Base-by-base conservation (phyloP, 2,113 vertebrate species). In the Raja brachyura region DNA sequence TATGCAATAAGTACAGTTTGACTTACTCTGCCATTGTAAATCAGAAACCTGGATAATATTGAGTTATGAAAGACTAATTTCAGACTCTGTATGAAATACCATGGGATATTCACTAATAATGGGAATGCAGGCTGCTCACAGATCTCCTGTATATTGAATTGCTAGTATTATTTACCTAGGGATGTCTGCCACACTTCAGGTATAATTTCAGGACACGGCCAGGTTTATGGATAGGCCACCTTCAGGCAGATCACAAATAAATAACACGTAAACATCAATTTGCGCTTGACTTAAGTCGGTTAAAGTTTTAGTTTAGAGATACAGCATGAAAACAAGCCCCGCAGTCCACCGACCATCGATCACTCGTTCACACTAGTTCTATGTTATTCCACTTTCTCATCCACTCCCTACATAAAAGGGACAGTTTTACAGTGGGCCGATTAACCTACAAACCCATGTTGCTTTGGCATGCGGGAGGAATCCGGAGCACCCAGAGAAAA, bases 71-170 rank as follows among this genome's bases (percentile, higher is more conserved):
- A 81, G 6, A 81, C 6, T 20, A 18, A 11, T 10, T 39, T 81
- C 78, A 8, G 18, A 81, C 70, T 48, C 78, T 54, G 39, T 18
- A 5, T 3, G 31, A 54, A 81, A 81, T 54, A 22, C 20, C 48
- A 81, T 54, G 79, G 79, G 79, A 81, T 18, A 56, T 25, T 20
- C 48, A 56, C 48, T 56, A 81, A 18, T 25, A 54, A 54, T 81
- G 39, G 48, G 48, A 81, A 18, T 20, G 16, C 78, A 7, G 48
- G 39, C 20, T 81, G 54, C 54, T 22, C 18, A 54, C 39, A 54
- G 33, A 81, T 81, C 54, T 81, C 16, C 78, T 81, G 39, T 48
- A 81, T 81, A 48, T 81, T 54, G 78, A 81, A 54, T 81, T 81
- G 54, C 78, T 54, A 1, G 8, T 81, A 18, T 81, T 7, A 3